phyloP scores from a whole-genome alignment of 2,797 vertebrate genomes.

The Tenualosa thibaudeaui region DNA sequence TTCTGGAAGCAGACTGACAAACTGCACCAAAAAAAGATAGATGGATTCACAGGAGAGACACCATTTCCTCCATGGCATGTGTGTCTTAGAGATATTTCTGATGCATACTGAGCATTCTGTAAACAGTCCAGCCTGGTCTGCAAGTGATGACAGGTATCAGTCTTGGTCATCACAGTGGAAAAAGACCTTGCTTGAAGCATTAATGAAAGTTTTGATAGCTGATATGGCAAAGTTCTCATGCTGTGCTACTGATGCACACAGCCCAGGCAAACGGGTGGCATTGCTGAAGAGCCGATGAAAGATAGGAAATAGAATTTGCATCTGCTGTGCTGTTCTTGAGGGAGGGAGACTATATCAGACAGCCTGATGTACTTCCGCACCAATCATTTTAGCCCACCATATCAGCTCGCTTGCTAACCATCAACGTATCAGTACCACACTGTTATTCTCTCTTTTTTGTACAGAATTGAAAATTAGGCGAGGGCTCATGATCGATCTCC shows the following conservation, averaged over 20 bases:
- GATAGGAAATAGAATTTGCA: background rate
- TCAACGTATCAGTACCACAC: background rate
- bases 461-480: background rate
- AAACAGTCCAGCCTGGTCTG: background rate
- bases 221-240: background rate
- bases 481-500: background rate
- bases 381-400: background rate
- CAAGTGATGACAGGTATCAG: slow-evolving; percentile 8
- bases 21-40: background rate
- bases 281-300: background rate
- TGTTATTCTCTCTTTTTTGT: background rate
- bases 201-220: slow-evolving; percentile 11
- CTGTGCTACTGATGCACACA: background rate
- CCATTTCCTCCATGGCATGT: background rate
- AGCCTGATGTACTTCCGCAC: background rate
- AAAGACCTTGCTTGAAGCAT: background rate
- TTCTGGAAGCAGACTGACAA: background rate
- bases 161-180: slow-evolving; percentile 5
- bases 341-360: background rate
- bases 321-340: background rate
- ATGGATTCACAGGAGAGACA: background rate
- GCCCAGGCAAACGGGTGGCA: background rate
- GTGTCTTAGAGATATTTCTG: background rate
- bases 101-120: background rate
- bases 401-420: slow-evolving; percentile 1